Percentiles rank a stretch among this genome's conserved stretches.
These are phyloP conservation scores for Grus americana DNA, from an alignment of 2,113 vertebrate species.

Conservation along the genomic window DNA sequence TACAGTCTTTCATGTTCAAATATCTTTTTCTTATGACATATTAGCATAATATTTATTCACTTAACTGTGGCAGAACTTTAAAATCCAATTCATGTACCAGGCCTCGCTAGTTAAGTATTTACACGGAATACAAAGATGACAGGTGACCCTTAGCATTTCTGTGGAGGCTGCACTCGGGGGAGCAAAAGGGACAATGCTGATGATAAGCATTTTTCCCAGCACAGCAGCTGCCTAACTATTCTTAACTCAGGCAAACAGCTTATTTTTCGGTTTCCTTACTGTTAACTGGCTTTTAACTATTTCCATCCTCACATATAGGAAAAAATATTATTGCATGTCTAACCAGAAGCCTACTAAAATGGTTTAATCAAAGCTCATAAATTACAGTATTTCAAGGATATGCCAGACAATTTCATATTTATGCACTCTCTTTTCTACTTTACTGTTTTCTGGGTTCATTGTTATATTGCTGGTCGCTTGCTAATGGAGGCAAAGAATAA, in stretches of 20 bases:
- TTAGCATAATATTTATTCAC: neutral
- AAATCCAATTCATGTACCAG: neutral
- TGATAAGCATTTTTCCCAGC: neutral
- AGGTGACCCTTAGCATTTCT: neutral
- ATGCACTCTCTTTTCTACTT: neutral
- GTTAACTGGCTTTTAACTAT: neutral
- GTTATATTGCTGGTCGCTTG: neutral
- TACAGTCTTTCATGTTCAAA: neutral
- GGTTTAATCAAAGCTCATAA: neutral
- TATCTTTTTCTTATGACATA: neutral
- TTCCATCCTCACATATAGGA: neutral
- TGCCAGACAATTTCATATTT: neutral
- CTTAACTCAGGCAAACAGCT: neutral
- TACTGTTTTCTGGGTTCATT: neutral
- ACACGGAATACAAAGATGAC: neutral
- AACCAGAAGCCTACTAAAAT: neutral
- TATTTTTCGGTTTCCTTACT: neutral
- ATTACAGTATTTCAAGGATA: neutral
- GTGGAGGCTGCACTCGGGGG: neutral
- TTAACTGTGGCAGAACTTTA: neutral
- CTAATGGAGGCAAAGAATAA: neutral
- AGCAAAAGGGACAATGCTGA: neutral
- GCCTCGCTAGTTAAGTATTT: neutral
- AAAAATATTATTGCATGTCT: neutral
- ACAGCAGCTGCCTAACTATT: neutral